Evolutionary conservation across 2,888 invertebrate genomes (phyloP).

Genomic region (Chymomyza amoena): DNA sequence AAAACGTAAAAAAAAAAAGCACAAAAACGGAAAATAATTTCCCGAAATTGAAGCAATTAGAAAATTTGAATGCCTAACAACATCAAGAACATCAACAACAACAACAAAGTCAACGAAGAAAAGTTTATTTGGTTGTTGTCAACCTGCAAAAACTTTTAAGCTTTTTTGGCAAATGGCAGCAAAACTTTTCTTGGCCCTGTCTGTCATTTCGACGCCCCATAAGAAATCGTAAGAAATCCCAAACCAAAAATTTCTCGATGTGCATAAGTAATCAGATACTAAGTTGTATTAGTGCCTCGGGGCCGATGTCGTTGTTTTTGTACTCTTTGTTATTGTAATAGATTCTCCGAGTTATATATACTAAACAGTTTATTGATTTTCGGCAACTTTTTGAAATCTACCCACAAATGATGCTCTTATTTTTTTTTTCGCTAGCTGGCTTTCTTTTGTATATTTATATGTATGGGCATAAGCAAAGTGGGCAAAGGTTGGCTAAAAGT

Average conservation of each 20-base stretch:
- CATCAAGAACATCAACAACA: background rate
- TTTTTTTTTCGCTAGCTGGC: background rate
- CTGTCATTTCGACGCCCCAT: background rate
- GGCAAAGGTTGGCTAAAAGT: background rate
- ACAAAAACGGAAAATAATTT: background rate
- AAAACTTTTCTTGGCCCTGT: background rate
- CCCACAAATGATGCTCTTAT: background rate
- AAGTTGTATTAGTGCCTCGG: background rate
- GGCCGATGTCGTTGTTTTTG: background rate
- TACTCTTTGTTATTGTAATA: background rate
- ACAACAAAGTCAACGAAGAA: background rate
- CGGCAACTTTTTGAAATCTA: background rate
- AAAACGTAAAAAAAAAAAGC: background rate
- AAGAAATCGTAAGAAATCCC: background rate
- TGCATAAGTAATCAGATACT: background rate
- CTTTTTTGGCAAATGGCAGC: background rate
- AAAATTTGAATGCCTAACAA: background rate
- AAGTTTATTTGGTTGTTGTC: background rate
- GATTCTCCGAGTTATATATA: background rate
- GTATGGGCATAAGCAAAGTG: background rate
- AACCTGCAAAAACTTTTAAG: background rate
- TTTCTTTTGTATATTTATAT: conserved; percentile 7
- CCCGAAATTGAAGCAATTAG: background rate
- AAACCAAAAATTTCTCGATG: background rate
- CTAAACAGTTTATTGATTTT: background rate